Conservation (phyloP, 2,888 invertebrate species). For the Craniophora ligustri region DNA sequence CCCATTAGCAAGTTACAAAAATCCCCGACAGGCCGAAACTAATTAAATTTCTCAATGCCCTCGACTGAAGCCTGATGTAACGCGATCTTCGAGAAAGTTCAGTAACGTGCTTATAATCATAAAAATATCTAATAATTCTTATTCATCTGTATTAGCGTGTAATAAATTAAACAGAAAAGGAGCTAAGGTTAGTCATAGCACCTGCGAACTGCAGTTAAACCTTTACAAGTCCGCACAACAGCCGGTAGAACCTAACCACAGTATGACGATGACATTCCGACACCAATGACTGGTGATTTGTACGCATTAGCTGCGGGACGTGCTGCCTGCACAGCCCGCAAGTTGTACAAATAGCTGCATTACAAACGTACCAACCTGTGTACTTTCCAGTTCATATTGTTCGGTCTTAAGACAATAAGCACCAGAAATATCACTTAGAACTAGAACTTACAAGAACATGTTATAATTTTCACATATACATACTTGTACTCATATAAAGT, state of each 20-base stretch:
- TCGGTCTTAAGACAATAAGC: slow-evolving; percentile 4
- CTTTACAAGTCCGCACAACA: too few species aligned
- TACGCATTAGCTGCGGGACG: slow-evolving; percentile 17
- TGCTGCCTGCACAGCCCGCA: slow-evolving; percentile 13
- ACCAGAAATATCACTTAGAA: background rate
- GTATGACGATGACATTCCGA: slow-evolving; percentile 2
- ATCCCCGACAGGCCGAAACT: background rate
- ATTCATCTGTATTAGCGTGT: too few species aligned
- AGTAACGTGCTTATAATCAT: background rate
- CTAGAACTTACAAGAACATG: too few species aligned
- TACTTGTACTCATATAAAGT: too few species aligned
- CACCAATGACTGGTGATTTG: slow-evolving; percentile 27
- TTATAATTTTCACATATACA: too few species aligned
- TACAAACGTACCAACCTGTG: slow-evolving; percentile 25
- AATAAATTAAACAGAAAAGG: too few species aligned
- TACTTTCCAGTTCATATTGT: slow-evolving; percentile 17
- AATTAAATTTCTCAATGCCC: slow-evolving; percentile 1
- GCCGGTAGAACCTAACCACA: too few species aligned
- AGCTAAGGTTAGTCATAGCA: too few species aligned
- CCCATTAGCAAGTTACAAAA: too few species aligned
- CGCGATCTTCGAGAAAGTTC: background rate
- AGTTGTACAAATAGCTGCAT: slow-evolving; percentile 46
- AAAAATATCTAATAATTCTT: too few species aligned
- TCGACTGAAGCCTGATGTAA: background rate
- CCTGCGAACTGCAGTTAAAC: too few species aligned